phyloP scores from a whole-genome alignment of 2,888 invertebrate genomes.

The Rambutsinella grinnellia region DNA sequence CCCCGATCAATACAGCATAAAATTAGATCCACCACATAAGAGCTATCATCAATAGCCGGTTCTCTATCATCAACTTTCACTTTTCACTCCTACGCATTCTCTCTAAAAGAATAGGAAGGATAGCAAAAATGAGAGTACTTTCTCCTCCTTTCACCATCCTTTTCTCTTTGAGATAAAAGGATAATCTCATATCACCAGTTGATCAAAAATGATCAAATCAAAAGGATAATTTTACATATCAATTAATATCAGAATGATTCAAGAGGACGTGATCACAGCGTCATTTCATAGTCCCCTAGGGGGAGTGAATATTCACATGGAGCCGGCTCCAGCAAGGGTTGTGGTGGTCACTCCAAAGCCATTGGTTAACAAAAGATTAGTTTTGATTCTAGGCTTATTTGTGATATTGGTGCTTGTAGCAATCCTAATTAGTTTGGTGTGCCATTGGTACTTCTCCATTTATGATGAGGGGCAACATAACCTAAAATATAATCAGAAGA shows the following conservation, averaged over 20 bases:
- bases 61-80: no score
- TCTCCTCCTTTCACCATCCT: no score
- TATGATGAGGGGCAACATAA: constrained; percentile 12
- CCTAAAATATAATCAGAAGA: constrained; percentile 36
- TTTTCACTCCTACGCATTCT: no score
- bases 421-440: constrained; percentile 13
- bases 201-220: neutral
- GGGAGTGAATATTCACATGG: neutral
- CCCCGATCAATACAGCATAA: no score
- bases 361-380: constrained; percentile 1
- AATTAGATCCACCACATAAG: no score
- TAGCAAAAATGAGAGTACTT: no score
- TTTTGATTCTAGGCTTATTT: constrained; percentile 18
- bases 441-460: constrained; percentile 30
- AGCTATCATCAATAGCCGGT: no score
- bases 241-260: neutral
- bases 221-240: neutral
- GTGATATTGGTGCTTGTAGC: constrained; percentile 23
- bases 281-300: neutral
- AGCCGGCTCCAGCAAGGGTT: constrained; percentile 7
- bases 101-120: no score
- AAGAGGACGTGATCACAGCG: neutral
- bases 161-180: no score
- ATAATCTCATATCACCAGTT: no score
- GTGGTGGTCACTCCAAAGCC: neutral